Evolutionary conservation across 2,888 invertebrate genomes (phyloP).

Genomic region (Dynastes tityus): DNA sequence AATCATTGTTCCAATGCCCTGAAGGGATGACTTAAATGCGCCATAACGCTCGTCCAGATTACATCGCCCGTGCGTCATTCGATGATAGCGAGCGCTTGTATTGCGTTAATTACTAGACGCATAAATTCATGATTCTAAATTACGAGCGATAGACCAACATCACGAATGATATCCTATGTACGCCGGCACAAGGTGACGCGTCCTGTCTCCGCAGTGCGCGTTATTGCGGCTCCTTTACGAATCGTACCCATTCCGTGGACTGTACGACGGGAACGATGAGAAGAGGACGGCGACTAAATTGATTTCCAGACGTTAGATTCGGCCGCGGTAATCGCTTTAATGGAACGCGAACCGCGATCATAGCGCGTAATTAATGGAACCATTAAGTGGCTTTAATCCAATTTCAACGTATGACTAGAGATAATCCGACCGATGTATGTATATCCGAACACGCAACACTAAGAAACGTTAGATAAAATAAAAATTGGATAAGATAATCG

Average conservation of each 20-base stretch:
- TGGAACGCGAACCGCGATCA: constrained; percentile 49
- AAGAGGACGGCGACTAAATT: constrained; percentile 37
- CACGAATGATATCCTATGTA: not conserved
- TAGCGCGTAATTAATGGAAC: constrained; percentile 47
- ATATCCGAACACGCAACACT: constrained; percentile 21
- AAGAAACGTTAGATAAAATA: not conserved
- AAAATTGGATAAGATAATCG: constrained; percentile 12
- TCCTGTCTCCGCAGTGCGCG: constrained; percentile 22
- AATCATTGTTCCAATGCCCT: constrained; percentile 21
- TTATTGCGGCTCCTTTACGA: constrained; percentile 27
- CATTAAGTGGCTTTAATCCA: constrained; percentile 43
- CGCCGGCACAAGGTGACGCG: constrained; percentile 18
- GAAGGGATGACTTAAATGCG: constrained; percentile 22
- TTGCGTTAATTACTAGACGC: constrained; percentile 34
- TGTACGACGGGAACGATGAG: not conserved
- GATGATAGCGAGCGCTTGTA: constrained; percentile 15
- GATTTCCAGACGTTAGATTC: constrained; percentile 46
- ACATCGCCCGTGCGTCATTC: constrained; percentile 6
- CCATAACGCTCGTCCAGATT: constrained; percentile 24
- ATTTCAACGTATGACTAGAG: constrained; percentile 43
- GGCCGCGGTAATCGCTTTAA: constrained; percentile 46
- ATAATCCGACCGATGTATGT: constrained; percentile 30
- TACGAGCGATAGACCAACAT: constrained; percentile 23
- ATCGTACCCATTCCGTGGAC: not conserved
- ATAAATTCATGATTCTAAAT: constrained; percentile 40